Conservation (phyloP, 1,140 invertebrate species). For the Drosophila murphyi region DNA sequence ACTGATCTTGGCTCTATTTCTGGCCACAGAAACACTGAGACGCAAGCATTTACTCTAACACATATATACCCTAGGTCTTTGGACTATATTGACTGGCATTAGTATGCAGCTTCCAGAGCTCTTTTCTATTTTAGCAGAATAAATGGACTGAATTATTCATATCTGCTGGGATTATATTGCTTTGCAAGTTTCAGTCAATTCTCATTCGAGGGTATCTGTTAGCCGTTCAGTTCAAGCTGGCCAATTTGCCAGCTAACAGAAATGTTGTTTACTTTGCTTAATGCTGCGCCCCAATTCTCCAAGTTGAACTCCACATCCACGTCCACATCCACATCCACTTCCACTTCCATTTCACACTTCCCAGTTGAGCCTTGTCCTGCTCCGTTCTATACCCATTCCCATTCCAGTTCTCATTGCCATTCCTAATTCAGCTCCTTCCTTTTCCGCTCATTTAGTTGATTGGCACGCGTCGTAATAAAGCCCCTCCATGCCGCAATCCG, state of each 20-base stretch:
- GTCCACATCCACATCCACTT: neutral
- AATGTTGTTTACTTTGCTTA: slow-evolving; percentile 32
- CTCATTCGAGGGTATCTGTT: slow-evolving; percentile 9
- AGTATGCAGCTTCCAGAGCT: neutral
- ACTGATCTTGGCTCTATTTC: slow-evolving; percentile 35
- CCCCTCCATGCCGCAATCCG: neutral
- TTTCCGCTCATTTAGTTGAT: slow-evolving; percentile 36
- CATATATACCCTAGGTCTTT: slow-evolving; percentile 18
- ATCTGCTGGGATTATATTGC: too few species aligned
- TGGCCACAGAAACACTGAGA: neutral
- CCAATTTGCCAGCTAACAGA: neutral
- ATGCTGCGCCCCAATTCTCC: slow-evolving; percentile 24
- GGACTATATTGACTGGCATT: neutral
- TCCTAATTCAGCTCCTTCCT: slow-evolving; percentile 20
- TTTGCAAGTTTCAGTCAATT: too few species aligned
- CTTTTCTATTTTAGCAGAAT: too few species aligned
- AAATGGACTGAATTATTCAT: too few species aligned
- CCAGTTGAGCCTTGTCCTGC: neutral
- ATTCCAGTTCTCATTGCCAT: neutral
- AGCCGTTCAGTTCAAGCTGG: neutral
- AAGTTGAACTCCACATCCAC: slow-evolving; percentile 4
- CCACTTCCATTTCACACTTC: neutral
- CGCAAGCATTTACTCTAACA: too few species aligned
- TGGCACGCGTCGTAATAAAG: slow-evolving; percentile 28
- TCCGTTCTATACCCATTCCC: neutral